Conservation (phyloP, 1,140 invertebrate genomes). For the Vanessa tameamea region DNA sequence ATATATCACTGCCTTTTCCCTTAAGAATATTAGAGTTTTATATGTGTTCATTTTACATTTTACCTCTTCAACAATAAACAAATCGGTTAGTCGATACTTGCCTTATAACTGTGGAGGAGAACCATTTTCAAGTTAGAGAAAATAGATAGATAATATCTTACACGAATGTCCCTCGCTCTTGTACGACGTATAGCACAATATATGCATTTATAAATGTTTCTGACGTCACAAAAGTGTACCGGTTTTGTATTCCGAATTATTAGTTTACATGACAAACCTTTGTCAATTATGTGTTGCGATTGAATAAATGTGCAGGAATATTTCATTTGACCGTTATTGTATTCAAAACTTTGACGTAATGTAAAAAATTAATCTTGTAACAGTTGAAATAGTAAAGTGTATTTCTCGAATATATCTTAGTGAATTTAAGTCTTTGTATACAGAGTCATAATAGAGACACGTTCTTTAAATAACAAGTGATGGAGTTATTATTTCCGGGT, state of each 20-base stretch:
- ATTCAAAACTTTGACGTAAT: conserved; percentile 13
- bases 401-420: conserved; percentile 19
- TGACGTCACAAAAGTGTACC: conserved; percentile 38
- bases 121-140: background rate
- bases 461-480: background rate
- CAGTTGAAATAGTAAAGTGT: conserved; percentile 21
- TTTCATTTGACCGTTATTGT: conserved; percentile 25
- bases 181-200: conserved; percentile 41
- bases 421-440: conserved; percentile 20
- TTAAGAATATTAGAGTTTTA: conserved; percentile 49
- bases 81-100: conserved; percentile 51
- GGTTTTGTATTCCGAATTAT: conserved; percentile 31
- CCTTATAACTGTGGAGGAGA: conserved; percentile 43
- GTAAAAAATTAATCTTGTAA: background rate
- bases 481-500: background rate
- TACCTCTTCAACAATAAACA: conserved; percentile 32
- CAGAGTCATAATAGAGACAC: conserved; percentile 19
- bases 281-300: background rate
- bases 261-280: conserved; percentile 21
- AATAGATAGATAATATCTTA: conserved; percentile 10
- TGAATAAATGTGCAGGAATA: conserved; percentile 5
- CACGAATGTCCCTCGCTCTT: background rate
- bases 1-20: conserved; percentile 65
- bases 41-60: conserved; percentile 62
- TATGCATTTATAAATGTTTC: conserved; percentile 41